phyloP scores from a whole-genome alignment of 2,888 invertebrate species.

The Drosophila paucipuncta region DNA sequence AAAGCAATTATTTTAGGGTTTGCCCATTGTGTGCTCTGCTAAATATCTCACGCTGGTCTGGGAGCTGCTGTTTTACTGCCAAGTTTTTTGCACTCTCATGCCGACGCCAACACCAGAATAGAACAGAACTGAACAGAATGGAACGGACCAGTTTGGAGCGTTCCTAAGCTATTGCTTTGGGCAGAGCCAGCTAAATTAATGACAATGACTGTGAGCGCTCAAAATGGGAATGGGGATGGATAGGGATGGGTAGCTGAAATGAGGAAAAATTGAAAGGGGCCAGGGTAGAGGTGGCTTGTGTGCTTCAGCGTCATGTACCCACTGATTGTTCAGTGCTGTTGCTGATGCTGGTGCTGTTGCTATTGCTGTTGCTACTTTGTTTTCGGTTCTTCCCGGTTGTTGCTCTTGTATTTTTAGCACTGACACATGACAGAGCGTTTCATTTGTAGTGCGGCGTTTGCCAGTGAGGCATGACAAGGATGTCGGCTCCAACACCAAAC shows the following conservation, averaged over 20 bases:
- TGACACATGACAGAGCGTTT: slow-evolving; percentile 81
- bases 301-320: slow-evolving; percentile 60
- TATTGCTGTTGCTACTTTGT: slow-evolving; percentile 16
- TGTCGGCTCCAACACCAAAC: slow-evolving; percentile 47
- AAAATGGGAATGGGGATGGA: slow-evolving; percentile 21
- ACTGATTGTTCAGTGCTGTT: slow-evolving; percentile 67
- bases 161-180: slow-evolving; percentile 73
- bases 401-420: slow-evolving; percentile 60
- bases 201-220: slow-evolving; percentile 74
- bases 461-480: slow-evolving; percentile 68
- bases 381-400: slow-evolving; percentile 15
- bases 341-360: slow-evolving; percentile 30
- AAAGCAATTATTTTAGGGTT: not conserved
- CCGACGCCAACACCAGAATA: slow-evolving; percentile 47
- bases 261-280: slow-evolving; percentile 9
- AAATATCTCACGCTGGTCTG: slow-evolving; percentile 43
- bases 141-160: slow-evolving; percentile 30
- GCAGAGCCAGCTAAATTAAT: slow-evolving; percentile 72
- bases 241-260: slow-evolving; percentile 12
- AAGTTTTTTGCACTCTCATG: slow-evolving; percentile 76
- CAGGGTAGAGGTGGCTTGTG: slow-evolving; percentile 11
- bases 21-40: slow-evolving; percentile 52
- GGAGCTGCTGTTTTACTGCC: slow-evolving; percentile 68
- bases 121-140: slow-evolving; percentile 21
- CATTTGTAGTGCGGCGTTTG: slow-evolving; percentile 68